Conservation (phyloP, 2,113 vertebrate species). For the Andinoacara biseriatus region DNA sequence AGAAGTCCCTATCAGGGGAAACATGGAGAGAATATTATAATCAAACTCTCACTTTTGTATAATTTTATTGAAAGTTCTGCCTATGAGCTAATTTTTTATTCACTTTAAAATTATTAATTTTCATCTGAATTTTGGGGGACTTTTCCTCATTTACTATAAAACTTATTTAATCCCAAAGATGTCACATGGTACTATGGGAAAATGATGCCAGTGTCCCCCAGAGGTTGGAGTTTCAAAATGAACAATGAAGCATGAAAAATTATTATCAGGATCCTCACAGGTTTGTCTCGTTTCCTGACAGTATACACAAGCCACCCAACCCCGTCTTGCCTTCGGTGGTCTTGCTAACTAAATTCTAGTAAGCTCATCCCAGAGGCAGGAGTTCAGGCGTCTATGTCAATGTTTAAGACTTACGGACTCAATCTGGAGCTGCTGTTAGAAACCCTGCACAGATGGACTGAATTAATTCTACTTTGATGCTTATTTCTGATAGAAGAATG, state of each 20-base stretch:
- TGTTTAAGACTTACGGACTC: background rate
- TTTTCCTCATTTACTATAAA: background rate
- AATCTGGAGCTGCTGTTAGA: background rate
- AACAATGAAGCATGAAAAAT: background rate
- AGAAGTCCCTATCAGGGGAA: background rate
- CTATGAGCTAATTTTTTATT: conserved; percentile 8
- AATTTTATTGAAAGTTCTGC: background rate
- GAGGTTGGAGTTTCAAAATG: conserved; percentile 11
- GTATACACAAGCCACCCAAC: background rate
- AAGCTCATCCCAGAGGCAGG: background rate
- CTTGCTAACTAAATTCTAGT: background rate
- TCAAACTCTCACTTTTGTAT: conserved; percentile 9
- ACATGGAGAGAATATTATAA: background rate
- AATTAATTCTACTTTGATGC: background rate
- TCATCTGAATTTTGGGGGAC: background rate
- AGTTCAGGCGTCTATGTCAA: background rate
- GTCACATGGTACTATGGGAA: background rate
- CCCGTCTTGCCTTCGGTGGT: background rate
- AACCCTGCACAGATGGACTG: background rate
- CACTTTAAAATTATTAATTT: background rate
- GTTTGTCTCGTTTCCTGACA: conserved; percentile 5
- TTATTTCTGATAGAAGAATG: background rate
- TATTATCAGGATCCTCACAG: background rate
- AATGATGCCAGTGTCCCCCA: background rate
- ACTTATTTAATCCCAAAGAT: background rate